Base-by-base conservation (phyloP, 2,113 vertebrate genomes). In the Malurus cyaneus region DNA sequence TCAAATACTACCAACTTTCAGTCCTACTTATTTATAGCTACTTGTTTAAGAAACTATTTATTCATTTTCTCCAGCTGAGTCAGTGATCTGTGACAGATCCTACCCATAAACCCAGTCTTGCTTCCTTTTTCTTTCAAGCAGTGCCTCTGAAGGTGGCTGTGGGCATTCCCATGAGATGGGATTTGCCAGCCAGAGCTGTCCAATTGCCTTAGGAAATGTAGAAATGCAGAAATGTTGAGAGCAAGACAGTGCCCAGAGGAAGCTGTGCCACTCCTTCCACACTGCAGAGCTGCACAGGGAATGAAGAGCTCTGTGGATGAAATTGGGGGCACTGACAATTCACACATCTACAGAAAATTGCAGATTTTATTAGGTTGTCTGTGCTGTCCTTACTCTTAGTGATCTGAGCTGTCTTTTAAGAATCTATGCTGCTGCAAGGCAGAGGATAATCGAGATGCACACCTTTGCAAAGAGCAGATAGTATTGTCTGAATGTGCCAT, bases 151-250 rank as follows among this genome's bases (percentile, higher is more conserved):
- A 50, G 57, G 61, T 25, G 36, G 18, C 42, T 17, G 7, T 13
- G 32, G 34, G 17, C 31, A 41, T 26, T 71, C 41, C 24, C 52
- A 24, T 17, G 34, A 31, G 31, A 25, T 12, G 42, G 31, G 19
- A 36, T 21, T 26, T 47, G 24, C 39, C 19, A 59, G 24, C 42
- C 49, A 1, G 2, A 67, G 24, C 14, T 81, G 15, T 4, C 70
- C 8, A 4, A 29, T 41, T 39, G 61, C 12, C 1, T 1, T 36
- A 32, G 65, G 39, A 2, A 1, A 1, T 14, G n/a, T 4, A 8
- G 50, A 20, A 56, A 34, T 16, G n/a, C 4, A 66, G 67, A 67
- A 41, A 64, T 50, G 64, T 16, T 4, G 11, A 80, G 54, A 54
- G 36, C 36, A 81, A 60, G 23, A 52, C 66, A 83, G 36, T 46